Percentiles rank a stretch among this genome's conserved stretches.
Evolutionary conservation across 2,888 invertebrate species (phyloP).

Genomic region (Acronicta leporina): DNA sequence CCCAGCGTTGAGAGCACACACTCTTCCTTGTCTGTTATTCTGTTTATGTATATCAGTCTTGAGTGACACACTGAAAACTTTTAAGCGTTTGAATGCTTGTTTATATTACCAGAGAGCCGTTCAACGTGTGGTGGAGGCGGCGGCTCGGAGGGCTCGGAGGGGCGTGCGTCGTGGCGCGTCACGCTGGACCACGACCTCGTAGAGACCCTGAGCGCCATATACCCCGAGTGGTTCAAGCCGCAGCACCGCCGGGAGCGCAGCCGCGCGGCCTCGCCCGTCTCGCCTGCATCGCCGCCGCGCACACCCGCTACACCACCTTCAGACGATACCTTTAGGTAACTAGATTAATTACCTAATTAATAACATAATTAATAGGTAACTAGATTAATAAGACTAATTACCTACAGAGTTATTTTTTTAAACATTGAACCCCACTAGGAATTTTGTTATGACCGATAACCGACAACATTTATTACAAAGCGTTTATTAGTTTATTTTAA

Average conservation of each 20-base stretch:
- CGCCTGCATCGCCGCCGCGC: conserved; percentile 75
- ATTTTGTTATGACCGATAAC: too few relatives aligned
- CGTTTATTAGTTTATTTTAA: conserved; percentile 1
- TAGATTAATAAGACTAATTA: too few relatives aligned
- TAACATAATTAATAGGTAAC: too few relatives aligned
- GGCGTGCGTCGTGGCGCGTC: conserved; percentile 95
- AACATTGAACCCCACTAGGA: too few relatives aligned
- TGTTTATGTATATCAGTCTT: conserved; percentile 30
- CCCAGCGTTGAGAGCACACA: conserved; percentile 40
- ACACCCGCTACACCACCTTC: conserved; percentile 76
- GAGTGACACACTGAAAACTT: conserved; percentile 20
- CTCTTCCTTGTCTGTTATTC: conserved; percentile 47
- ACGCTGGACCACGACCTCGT: conserved; percentile 97
- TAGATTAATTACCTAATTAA: too few relatives aligned
- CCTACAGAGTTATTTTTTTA: too few relatives aligned
- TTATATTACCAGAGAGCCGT: conserved; percentile 91
- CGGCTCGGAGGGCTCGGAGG: conserved; percentile 92
- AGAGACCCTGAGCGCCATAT: conserved; percentile 97
- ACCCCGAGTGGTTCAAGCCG: conserved; percentile 97
- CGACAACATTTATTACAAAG: neutral
- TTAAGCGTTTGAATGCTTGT: conserved; percentile 32
- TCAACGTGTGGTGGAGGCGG: conserved; percentile 92
- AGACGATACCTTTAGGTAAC: conserved; percentile 83
- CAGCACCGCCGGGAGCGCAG: conserved; percentile 82
- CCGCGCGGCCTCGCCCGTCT: conserved; percentile 77